Evolutionary conservation across 2,888 invertebrate genomes (phyloP).

Genomic region (Mythimna albipuncta): DNA sequence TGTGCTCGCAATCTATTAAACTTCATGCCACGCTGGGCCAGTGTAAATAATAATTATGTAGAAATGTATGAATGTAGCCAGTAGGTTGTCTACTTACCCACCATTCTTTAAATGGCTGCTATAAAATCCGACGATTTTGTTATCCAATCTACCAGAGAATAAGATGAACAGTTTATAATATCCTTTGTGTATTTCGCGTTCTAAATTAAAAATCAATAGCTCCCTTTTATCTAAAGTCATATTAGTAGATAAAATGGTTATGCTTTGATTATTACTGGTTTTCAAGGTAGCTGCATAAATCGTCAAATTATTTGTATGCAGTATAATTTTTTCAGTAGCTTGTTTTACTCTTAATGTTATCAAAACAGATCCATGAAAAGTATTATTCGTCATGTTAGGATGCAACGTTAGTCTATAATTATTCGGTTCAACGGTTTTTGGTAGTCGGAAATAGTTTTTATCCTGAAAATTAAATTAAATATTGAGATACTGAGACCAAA

Average conservation of each 20-base stretch:
- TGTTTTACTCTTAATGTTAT: conserved; percentile 85
- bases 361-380: conserved; percentile 89
- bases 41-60: not conserved
- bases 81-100: conserved; percentile 73
- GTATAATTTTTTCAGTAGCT: conserved; percentile 85
- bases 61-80: not conserved
- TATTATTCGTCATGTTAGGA: conserved; percentile 91
- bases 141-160: conserved; percentile 89
- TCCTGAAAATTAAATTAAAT: conserved; percentile 66
- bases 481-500: not conserved
- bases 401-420: conserved; percentile 93
- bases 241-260: conserved; percentile 27
- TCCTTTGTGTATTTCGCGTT: conserved; percentile 71
- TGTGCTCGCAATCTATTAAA: too few species aligned
- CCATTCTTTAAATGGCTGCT: conserved; percentile 89
- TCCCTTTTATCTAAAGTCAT: conserved; percentile 76
- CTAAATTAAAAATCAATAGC: conserved; percentile 79
- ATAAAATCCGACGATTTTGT: conserved; percentile 90
- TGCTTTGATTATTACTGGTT: conserved; percentile 53
- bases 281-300: conserved; percentile 78
- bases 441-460: conserved; percentile 82
- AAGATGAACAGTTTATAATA: conserved; percentile 82
- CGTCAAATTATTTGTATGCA: conserved; percentile 92
- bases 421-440: conserved; percentile 90
- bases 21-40: not conserved